Evolutionary conservation across 2,113 vertebrate genomes (phyloP).

Genomic region (Montifringilla adamsi): DNA sequence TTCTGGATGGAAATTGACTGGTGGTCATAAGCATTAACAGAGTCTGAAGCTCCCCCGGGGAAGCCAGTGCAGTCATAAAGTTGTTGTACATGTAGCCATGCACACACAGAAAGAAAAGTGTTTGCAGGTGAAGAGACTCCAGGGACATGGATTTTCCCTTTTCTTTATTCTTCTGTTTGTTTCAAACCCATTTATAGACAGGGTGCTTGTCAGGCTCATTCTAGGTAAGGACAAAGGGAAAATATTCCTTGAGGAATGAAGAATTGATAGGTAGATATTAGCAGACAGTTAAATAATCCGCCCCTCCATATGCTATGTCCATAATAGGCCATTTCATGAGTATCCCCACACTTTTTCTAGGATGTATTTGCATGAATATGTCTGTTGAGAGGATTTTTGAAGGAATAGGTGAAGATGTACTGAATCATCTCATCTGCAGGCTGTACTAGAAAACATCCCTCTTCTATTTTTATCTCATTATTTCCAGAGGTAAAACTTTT

Average conservation of each 20-base stretch:
- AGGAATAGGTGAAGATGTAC: neutral
- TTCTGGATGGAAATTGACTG: conserved; percentile 59
- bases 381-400: neutral
- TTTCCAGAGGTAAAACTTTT: neutral
- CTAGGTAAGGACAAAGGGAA: neutral
- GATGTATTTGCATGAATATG: neutral
- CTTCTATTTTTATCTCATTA: neutral
- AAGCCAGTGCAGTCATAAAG: conserved; percentile 14
- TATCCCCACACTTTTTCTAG: neutral
- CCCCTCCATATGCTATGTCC: rapidly evolving
- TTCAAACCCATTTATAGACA: neutral
- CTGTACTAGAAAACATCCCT: neutral
- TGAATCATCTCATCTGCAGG: neutral
- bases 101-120: conserved; percentile 10
- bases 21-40: conserved; percentile 51
- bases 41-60: conserved; percentile 29
- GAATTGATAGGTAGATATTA: neutral
- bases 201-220: neutral
- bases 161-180: neutral
- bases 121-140: conserved; percentile 22
- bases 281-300: neutral
- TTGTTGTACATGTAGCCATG: neutral
- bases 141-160: neutral
- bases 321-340: neutral
- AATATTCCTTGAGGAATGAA: neutral